Conservation (phyloP, 2,797 vertebrate species). For the Melanotaenia pygmaea region DNA sequence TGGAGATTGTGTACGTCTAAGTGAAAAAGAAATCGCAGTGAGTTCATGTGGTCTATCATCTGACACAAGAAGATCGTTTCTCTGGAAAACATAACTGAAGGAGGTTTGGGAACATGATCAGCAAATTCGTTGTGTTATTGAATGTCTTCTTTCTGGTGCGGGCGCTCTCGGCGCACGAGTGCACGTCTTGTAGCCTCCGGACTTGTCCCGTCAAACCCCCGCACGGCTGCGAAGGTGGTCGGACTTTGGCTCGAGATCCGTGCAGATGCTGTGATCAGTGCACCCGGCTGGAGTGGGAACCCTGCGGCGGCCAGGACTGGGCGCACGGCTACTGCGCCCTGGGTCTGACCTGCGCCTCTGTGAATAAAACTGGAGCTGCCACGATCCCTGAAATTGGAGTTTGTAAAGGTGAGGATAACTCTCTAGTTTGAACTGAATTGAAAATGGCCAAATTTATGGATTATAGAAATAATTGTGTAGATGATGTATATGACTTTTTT, state of each 20-base stretch:
- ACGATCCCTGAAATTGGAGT: conserved; percentile 78
- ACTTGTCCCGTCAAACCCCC: conserved; percentile 69
- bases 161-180: conserved; percentile 71
- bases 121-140: conserved; percentile 62
- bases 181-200: conserved; percentile 79
- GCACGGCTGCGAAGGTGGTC: conserved; percentile 75
- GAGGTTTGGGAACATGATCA: conserved; percentile 67
- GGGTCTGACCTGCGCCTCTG: conserved; percentile 82
- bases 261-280: conserved; percentile 86
- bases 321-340: conserved; percentile 81
- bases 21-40: background rate
- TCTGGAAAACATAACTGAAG: conserved; percentile 24
- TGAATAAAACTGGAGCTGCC: conserved; percentile 75
- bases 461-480: background rate
- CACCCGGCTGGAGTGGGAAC: conserved; percentile 81
- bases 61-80: conserved; percentile 42
- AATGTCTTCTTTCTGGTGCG: conserved; percentile 69
- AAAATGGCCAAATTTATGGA: background rate
- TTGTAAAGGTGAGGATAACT: conserved; percentile 81
- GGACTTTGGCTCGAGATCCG: conserved; percentile 77
- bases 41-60: conserved; percentile 43
- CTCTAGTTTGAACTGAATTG: background rate
- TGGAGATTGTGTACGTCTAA: conserved; percentile 26
- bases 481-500: background rate
- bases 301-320: conserved; percentile 84